Percentiles rank a stretch among this genome's conserved stretches.
These are phyloP conservation scores for Panthera tigris DNA, from an alignment of 2,113 vertebrate species.

Conservation along the genomic window DNA sequence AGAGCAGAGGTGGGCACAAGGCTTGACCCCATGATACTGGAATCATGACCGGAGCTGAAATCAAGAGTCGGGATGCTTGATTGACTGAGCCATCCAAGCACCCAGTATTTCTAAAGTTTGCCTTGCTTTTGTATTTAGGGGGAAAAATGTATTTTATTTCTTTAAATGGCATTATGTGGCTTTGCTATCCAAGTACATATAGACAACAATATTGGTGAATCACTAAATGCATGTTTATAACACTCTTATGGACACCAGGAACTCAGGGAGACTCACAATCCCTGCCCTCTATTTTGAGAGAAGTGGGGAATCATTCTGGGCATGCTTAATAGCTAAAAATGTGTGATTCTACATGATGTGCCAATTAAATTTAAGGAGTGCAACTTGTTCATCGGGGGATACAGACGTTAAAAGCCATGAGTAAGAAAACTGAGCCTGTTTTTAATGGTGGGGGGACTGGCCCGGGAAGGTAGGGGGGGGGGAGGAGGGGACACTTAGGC, in stretches of 20 bases:
- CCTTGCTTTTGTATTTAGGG: background rate
- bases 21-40: no score
- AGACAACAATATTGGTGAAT: background rate
- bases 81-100: no score
- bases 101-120: background rate
- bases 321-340: background rate
- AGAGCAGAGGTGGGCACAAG: background rate
- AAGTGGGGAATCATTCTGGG: background rate
- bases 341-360: background rate
- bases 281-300: background rate
- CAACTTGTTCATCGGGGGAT: background rate
- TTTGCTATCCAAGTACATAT: background rate
- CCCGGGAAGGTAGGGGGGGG: background rate
- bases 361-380: conserved; percentile 18
- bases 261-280: background rate
- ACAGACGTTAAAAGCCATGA: background rate
- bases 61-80: no score
- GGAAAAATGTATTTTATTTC: background rate
- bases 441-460: background rate
- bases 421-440: background rate
- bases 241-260: background rate
- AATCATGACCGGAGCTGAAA: no score
- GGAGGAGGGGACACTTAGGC: background rate
- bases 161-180: background rate
- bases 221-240: background rate